These are phyloP conservation scores for Aplodontia rufa DNA, from an alignment of 2,113 vertebrate species.

Conservation along the genomic window DNA sequence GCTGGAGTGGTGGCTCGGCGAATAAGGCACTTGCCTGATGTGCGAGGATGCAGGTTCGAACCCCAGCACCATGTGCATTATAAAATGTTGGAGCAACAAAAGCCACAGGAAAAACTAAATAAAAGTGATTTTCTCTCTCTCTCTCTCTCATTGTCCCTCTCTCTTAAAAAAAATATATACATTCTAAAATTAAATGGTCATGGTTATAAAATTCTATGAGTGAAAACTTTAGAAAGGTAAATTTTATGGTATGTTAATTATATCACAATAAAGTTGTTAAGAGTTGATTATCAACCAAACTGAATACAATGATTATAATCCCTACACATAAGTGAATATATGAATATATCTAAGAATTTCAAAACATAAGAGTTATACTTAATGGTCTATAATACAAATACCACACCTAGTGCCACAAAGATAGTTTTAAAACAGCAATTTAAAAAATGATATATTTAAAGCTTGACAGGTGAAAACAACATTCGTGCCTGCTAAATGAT, in stretches of 20 bases:
- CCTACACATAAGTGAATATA: background rate
- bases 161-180: too few relatives aligned
- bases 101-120: too few relatives aligned
- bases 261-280: constrained; percentile 22
- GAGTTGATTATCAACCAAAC: background rate
- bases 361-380: constrained; percentile 29
- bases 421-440: constrained; percentile 9
- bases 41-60: too few relatives aligned
- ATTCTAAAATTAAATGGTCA: constrained; percentile 22
- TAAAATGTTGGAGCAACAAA: too few relatives aligned
- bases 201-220: constrained; percentile 35
- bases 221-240: background rate
- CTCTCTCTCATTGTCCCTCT: too few relatives aligned
- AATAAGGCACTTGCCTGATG: too few relatives aligned
- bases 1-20: too few relatives aligned
- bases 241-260: background rate
- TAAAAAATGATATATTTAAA: constrained; percentile 41
- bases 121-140: too few relatives aligned
- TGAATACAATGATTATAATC: background rate
- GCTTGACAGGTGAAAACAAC: background rate
- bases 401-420: background rate
- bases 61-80: too few relatives aligned
- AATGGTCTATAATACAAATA: constrained; percentile 37
- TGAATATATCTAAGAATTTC: constrained; percentile 1
- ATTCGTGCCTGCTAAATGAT: background rate